phyloP scores from a whole-genome alignment of 2,797 vertebrate genomes.

The Neosalanx taihuensis region DNA sequence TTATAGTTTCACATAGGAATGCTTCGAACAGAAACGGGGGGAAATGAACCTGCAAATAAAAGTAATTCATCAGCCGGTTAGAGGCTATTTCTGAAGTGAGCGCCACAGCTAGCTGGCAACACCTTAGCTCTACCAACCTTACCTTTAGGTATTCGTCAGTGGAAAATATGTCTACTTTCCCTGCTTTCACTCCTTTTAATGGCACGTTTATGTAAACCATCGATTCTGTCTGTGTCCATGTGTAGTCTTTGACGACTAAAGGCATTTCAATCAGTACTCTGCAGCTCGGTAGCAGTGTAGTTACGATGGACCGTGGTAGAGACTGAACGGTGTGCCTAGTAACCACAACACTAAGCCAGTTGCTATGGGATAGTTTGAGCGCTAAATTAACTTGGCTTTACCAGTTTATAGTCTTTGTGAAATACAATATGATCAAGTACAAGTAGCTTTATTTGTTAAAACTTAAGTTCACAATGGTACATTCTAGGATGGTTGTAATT shows the following conservation, averaged over 20 bases:
- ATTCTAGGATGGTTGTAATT: not conserved
- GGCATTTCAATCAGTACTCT: constrained; percentile 66
- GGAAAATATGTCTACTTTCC: constrained; percentile 74
- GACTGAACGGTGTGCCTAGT: constrained; percentile 15
- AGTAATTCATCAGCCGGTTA: not conserved
- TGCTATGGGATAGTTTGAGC: constrained; percentile 29
- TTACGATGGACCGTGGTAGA: not conserved
- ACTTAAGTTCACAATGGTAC: too few relatives aligned
- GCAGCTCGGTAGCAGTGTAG: not conserved
- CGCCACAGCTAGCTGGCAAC: not conserved
- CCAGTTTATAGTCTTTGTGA: not conserved
- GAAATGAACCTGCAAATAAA: constrained; percentile 76
- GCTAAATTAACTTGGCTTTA: not conserved
- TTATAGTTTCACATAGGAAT: constrained; percentile 80
- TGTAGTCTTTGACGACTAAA: constrained; percentile 70
- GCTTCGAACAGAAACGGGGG: constrained; percentile 91
- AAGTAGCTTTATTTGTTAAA: not conserved
- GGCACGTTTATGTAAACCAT: constrained; percentile 79
- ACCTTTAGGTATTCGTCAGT: constrained; percentile 89
- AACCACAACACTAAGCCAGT: constrained; percentile 37
- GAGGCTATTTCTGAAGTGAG: not conserved
- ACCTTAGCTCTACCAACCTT: not conserved
- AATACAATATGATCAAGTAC: constrained; percentile 11
- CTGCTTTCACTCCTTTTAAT: constrained; percentile 70
- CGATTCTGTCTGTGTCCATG: constrained; percentile 80